A percentile compares a stretch with the other conserved stretches of the same genome.
Conservation (phyloP, 2,888 invertebrate genomes). For the Rhaphigaster nebulosa region DNA sequence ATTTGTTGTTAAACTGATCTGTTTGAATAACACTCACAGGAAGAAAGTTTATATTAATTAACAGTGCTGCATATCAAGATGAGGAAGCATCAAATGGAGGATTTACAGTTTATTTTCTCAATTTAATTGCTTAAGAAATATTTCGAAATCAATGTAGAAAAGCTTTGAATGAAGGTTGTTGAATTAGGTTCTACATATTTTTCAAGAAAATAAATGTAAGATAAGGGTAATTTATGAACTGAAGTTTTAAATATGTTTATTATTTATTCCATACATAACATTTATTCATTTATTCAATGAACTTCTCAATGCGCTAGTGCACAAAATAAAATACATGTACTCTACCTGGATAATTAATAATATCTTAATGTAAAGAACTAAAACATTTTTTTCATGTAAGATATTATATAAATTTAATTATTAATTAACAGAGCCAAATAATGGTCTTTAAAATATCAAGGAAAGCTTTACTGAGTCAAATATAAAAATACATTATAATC, state of each 20-base stretch:
- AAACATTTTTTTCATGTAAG: not conserved
- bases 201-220: not conserved
- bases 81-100: no score
- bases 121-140: no score
- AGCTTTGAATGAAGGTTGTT: not conserved
- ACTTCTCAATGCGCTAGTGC: not conserved
- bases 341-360: not conserved
- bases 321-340: not conserved
- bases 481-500: conserved; percentile 3
- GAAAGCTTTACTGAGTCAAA: not conserved
- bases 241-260: not conserved
- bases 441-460: not conserved
- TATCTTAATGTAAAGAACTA: not conserved
- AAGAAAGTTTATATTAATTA: no score
- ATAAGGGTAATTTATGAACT: not conserved
- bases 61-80: no score
- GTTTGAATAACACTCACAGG: no score
- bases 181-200: not conserved
- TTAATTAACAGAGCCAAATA: not conserved
- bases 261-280: conserved; percentile 4
- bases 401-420: not conserved
- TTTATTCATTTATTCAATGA: not conserved
- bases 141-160: not conserved
- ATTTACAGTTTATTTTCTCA: no score
- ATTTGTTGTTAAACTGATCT: no score